phyloP scores from a whole-genome alignment of 2,113 vertebrate genomes.

The Tursiops truncatus region DNA sequence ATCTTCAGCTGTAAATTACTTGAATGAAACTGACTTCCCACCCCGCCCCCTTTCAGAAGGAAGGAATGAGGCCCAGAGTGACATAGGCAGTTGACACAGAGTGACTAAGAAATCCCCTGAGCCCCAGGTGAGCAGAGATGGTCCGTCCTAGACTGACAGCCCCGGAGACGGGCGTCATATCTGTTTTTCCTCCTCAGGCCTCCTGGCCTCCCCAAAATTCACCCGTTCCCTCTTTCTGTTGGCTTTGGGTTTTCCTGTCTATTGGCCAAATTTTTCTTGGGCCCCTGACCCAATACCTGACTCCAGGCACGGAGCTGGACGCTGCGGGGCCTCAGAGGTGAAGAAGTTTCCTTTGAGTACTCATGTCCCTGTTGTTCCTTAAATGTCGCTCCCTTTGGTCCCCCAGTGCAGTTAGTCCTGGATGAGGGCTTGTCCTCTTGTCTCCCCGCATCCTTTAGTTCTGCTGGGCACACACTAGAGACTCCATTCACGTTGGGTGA shows the following conservation, averaged over 20 bases:
- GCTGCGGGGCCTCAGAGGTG: neutral
- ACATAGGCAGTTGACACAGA: neutral
- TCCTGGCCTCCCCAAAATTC: neutral
- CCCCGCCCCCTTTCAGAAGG: neutral
- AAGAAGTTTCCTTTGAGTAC: neutral
- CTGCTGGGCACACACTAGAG: neutral
- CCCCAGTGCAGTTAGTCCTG: neutral
- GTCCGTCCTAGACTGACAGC: neutral
- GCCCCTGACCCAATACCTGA: neutral
- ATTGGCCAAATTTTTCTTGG: neutral
- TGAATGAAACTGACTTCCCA: neutral
- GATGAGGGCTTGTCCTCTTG: neutral
- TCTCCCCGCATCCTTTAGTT: neutral
- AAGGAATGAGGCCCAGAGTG: neutral
- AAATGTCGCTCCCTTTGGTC: neutral
- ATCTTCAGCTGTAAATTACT: neutral
- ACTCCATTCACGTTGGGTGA: neutral
- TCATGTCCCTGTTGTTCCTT: neutral
- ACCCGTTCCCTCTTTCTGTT: neutral
- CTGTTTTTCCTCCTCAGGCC: neutral
- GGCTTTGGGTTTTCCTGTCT: neutral
- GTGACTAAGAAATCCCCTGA: neutral
- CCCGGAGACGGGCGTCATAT: neutral
- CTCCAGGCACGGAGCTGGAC: neutral
- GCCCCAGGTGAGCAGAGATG: neutral